Base-by-base conservation (phyloP, 2,113 vertebrate genomes). In the Tragelaphus strepsiceros region DNA sequence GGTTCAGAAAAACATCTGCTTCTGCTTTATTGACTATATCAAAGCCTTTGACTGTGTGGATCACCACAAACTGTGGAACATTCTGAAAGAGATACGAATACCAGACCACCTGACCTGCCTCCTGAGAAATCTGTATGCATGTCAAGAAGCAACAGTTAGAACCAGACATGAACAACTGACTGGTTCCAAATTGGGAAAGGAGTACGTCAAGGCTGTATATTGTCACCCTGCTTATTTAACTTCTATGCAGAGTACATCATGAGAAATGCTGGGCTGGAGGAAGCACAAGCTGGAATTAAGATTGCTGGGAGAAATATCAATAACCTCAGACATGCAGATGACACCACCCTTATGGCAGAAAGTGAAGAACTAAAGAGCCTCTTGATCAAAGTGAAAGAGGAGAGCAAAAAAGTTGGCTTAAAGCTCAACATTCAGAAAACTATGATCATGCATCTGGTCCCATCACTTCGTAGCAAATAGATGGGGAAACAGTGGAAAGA, bases 141-240 rank as follows among this genome's bases (percentile, higher is more conserved):
- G 64, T 10, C 64, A 67, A 2, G 4, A 67, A n/a, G 32, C 32
- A 67, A n/a, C 32, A 67, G 17, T 67, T 35, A 67, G 32, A 67
- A 67, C 32, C 10, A 17, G 2, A 67, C 32, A 35, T 67, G 17
- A 67, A 67, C 32, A 67, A 67, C 32, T 1, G 64, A n/a, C 32
- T 67, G 32, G 16, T 67, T n/a, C 32, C 32, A 67, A 67, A n/a
- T 67, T 0, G 0, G 64, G 4, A 67, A 67, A 67, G 16, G 64
- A n/a, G 16, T 19, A 19, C 0, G 0, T 19, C 62, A n/a, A n/a
- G 62, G 4, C 32, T 67, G 64, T 10, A n/a, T n/a, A n/a, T n/a
- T n/a, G 8, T 67, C 64, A 10, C 64, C 8, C 64, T 19, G 64
- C 8, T 67, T 35, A 35, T 21, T 67, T 67, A 67, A 67, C 64